A percentile compares a stretch with the other conserved stretches of the same genome.
Evolutionary conservation across 2,888 invertebrate species (phyloP).

Genomic region (Cyaniris semiargus): DNA sequence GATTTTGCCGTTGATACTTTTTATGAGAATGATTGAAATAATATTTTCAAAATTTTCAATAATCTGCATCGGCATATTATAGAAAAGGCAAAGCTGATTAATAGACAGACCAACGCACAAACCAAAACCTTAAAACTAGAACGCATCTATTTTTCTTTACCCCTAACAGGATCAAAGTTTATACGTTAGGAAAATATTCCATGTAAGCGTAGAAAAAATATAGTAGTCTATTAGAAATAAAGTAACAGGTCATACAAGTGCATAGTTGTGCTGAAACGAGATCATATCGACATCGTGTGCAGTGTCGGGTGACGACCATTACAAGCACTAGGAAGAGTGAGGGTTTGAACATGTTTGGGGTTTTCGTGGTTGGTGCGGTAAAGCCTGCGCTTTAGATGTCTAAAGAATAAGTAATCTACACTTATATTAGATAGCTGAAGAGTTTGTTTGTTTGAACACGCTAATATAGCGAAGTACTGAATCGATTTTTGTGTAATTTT

Average conservation of each 20-base stretch:
- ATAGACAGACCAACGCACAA: too few relatives aligned
- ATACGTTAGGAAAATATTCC: too few relatives aligned
- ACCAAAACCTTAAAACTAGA: not conserved
- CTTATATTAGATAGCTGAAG: not conserved
- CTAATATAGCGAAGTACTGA: too few relatives aligned
- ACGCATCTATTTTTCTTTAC: not conserved
- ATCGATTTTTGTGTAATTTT: too few relatives aligned
- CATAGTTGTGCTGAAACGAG: not conserved
- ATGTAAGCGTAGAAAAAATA: too few relatives aligned
- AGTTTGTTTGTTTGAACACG: not conserved
- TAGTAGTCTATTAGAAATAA: too few relatives aligned
- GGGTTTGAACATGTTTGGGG: not conserved
- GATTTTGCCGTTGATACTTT: too few relatives aligned
- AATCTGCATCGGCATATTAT: too few relatives aligned
- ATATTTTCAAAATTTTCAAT: too few relatives aligned
- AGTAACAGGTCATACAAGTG: not conserved
- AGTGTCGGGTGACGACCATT: not conserved
- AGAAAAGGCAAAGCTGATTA: too few relatives aligned
- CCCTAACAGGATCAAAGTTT: too few relatives aligned
- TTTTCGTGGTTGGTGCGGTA: not conserved
- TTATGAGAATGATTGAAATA: too few relatives aligned
- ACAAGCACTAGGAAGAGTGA: not conserved
- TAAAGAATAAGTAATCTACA: not conserved
- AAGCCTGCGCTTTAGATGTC: not conserved
- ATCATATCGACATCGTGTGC: conserved; percentile 6